A percentile compares a stretch with the other conserved stretches of the same genome.
Evolutionary conservation across 1,140 invertebrate species (phyloP).

Genomic region (Drosophila arizonae): DNA sequence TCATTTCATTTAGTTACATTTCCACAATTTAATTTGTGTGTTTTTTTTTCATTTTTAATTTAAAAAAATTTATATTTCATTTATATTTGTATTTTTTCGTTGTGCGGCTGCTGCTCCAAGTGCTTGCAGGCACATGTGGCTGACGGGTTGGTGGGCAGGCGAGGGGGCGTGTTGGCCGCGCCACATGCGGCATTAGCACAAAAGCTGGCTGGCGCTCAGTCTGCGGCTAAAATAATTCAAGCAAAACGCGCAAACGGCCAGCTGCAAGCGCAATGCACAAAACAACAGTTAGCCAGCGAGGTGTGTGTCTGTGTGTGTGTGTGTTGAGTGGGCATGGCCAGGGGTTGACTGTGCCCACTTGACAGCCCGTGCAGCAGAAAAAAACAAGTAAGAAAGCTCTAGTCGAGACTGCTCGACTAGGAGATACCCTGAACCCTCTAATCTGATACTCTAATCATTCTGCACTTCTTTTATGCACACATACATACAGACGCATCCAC

Average conservation of each 20-base stretch:
- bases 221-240: conserved; percentile 69
- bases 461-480: no score
- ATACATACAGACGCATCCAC: no score
- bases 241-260: conserved; percentile 44
- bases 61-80: conserved; percentile 73
- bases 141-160: background rate
- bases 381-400: conserved; percentile 37
- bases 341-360: conserved; percentile 7
- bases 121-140: background rate
- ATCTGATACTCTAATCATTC: no score
- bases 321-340: background rate
- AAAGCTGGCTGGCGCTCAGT: conserved; percentile 38
- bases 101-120: conserved; percentile 15
- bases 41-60: conserved; percentile 42
- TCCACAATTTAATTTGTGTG: conserved; percentile 43
- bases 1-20: conserved; percentile 75
- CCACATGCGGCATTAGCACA: conserved; percentile 70
- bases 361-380: conserved; percentile 19
- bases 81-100: conserved; percentile 60
- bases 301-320: background rate
- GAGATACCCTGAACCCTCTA: no score
- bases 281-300: background rate
- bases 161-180: conserved; percentile 13
- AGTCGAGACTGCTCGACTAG: no score
- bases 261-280: conserved; percentile 21